Conservation (phyloP, 2,113 vertebrate genomes). For the Halcyon senegalensis region DNA sequence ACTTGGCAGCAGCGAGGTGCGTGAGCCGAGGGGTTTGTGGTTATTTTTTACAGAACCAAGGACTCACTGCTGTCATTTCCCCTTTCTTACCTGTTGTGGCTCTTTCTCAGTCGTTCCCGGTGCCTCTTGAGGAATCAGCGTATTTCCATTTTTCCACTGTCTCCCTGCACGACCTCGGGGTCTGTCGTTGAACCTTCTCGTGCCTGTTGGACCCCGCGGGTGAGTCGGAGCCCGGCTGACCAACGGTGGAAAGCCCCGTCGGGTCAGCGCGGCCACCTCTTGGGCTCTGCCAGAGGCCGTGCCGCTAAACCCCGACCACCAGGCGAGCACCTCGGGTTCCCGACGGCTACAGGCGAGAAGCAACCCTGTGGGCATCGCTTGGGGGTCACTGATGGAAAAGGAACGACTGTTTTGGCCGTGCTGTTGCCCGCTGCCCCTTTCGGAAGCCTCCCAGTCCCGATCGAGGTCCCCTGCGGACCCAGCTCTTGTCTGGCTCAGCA, state of each 20-base stretch:
- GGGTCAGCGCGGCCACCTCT: background rate
- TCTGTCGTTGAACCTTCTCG: background rate
- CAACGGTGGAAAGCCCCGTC: rapidly evolving
- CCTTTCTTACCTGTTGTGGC: background rate
- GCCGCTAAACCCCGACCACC: too few species aligned
- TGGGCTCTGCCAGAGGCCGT: background rate
- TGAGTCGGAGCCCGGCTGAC: too few species aligned
- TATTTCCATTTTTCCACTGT: background rate
- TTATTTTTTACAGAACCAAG: background rate
- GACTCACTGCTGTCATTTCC: background rate
- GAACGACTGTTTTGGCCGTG: rapidly evolving
- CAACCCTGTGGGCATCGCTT: rapidly evolving
- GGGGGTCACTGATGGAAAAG: background rate
- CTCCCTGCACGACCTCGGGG: background rate
- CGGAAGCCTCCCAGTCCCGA: background rate
- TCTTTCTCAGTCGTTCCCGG: background rate
- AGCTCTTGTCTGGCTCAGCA: background rate
- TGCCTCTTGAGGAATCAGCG: background rate
- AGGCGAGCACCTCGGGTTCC: background rate
- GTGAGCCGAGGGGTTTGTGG: background rate
- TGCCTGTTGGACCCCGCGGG: background rate
- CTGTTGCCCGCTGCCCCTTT: background rate
- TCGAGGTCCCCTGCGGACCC: background rate
- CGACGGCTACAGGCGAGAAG: background rate
- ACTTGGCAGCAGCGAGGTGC: background rate